Percentiles rank a stretch among this genome's conserved stretches.
Conservation (phyloP, 2,797 vertebrate genomes). For the Adelosebastes latens region DNA sequence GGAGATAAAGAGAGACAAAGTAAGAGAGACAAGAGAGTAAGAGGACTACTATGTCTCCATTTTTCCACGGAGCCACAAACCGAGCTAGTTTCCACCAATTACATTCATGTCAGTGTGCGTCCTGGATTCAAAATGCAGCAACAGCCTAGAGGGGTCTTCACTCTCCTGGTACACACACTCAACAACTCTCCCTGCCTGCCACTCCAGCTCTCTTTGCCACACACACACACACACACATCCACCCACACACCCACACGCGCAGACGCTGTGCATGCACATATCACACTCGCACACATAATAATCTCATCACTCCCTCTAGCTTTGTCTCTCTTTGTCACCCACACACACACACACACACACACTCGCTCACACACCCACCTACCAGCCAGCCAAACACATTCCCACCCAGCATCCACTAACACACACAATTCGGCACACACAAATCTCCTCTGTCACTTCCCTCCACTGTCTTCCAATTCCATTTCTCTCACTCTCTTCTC, state of each 20-base stretch:
- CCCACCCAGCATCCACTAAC: conserved; percentile 24
- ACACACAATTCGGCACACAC: conserved; percentile 17
- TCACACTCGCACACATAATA: conserved; percentile 55
- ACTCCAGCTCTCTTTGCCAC: conserved; percentile 27
- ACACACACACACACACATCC: conserved; percentile 26
- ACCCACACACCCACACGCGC: conserved; percentile 17
- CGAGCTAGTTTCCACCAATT: conserved; percentile 81
- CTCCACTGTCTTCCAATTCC: conserved; percentile 58
- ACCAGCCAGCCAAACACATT: conserved; percentile 45
- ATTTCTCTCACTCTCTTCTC: conserved; percentile 67
- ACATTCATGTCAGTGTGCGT: conserved; percentile 77
- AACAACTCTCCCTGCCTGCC: conserved; percentile 53
- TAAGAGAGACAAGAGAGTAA: conserved; percentile 46
- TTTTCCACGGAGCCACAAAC: conserved; percentile 58
- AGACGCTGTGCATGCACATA: conserved; percentile 43
- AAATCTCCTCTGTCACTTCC: conserved; percentile 53
- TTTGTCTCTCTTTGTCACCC: conserved; percentile 69
- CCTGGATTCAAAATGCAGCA: conserved; percentile 79
- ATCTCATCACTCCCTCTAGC: conserved; percentile 70
- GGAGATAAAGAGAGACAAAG: conserved; percentile 47
- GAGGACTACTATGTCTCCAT: conserved; percentile 57
- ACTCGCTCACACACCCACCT: conserved; percentile 31
- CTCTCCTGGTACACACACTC: conserved; percentile 63
- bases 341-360: conserved; percentile 18
- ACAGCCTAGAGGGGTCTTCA: conserved; percentile 75